Base-by-base conservation (phyloP, 2,888 invertebrate genomes). In the Pammene fasciana region DNA sequence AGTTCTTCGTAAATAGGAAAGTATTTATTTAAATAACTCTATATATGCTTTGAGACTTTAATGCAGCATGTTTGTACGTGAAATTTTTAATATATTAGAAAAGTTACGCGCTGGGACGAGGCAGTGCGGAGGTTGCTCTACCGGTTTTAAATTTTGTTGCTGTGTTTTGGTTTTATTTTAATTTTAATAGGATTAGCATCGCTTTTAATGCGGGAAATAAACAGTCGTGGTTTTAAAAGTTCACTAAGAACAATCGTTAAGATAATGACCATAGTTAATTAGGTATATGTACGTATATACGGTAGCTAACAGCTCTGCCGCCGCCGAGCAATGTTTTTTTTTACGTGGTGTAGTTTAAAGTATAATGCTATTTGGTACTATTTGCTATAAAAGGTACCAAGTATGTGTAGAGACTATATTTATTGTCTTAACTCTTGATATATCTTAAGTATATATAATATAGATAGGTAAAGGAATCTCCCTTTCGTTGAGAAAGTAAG, bases 81-180 rank as follows among this genome's bases (percentile, higher is more conserved):
- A 82, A 82, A 79, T 84, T 84, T 87, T 84, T 84, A 86, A 86
- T 86, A 87, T 87, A 87, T 87, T 85, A 83, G 82, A 82, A 86
- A 87, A 88, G 82, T 88, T 87, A 74, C 60, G 72, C 82, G 76
- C 71, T 74, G 74, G 78, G 76, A 74, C 80, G 78, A 78, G 73
- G 77, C 82, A 74, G 74, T 75, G 74, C 78, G 75, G 72, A 75
- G 75, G 73, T 75, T 74, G 74, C 67, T 75, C 76, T 73, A 76
- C 79, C 73, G 78, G 84, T 85, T 87, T 87, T 82, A 81, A 83
- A 84, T 84, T 85, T 84, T 84, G 85, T 86, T 86, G 75, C 75
- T 76, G 71, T 76, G 77, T 79, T 76, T 74, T 73, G 70, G 77
- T 77, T 80, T 81, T 79, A 80, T 82, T 83, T 83, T 84, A 78